A percentile compares a stretch with the other conserved stretches of the same genome.
These are phyloP conservation scores for Carettochelys insculpta DNA, from an alignment of 2,113 vertebrate species.

Conservation along the genomic window DNA sequence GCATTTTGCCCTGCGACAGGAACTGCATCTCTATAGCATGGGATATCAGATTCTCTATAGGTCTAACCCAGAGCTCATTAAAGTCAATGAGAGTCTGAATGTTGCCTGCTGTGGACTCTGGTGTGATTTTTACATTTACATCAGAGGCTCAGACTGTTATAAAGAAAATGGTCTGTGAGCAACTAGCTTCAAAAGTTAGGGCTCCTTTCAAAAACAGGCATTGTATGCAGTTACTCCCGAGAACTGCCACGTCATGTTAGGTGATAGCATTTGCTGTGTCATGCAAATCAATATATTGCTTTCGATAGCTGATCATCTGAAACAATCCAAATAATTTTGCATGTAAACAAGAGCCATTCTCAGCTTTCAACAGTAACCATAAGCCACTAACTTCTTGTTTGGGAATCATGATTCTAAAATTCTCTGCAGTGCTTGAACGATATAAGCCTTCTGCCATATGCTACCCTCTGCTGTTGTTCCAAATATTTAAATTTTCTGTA, in stretches of 20 bases:
- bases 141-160: neutral
- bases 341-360: neutral
- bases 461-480: neutral
- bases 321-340: accelerated
- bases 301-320: neutral
- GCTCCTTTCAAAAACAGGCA: neutral
- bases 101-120: neutral
- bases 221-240: neutral
- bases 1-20: neutral
- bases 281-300: neutral
- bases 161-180: neutral
- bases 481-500: neutral
- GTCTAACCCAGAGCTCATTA: neutral
- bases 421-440: neutral
- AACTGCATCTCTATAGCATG: neutral
- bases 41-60: neutral
- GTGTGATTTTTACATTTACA: neutral
- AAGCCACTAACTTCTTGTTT: neutral
- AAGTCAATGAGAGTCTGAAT: neutral
- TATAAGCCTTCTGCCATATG: neutral
- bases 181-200: neutral
- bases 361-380: neutral
- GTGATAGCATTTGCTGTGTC: neutral
- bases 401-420: accelerated
- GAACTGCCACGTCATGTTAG: too few relatives aligned